These are phyloP conservation scores for Scaptomyza flava DNA, from an alignment of 2,888 invertebrate genomes.

Conservation along the genomic window DNA sequence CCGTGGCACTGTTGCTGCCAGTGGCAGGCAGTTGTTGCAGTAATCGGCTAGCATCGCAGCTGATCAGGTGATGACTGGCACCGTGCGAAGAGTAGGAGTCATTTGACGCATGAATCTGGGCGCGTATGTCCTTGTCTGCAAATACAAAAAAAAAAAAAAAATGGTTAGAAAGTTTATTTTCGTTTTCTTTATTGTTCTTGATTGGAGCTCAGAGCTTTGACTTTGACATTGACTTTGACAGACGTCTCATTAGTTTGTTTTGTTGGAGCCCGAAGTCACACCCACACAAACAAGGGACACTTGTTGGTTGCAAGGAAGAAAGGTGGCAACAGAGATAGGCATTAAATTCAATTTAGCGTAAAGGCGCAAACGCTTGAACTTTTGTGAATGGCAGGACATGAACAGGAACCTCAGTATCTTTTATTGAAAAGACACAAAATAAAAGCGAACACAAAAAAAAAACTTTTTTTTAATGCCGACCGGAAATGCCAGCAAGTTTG, in stretches of 20 bases:
- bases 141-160: constrained; percentile 10
- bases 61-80: constrained; percentile 66
- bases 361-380: constrained; percentile 71
- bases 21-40: constrained; percentile 49
- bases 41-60: constrained; percentile 69
- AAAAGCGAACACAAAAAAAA: constrained; percentile 27
- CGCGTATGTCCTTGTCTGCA: constrained; percentile 84
- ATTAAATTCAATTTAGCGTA: constrained; percentile 78
- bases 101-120: constrained; percentile 76
- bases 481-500: constrained; percentile 68
- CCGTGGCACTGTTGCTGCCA: not conserved
- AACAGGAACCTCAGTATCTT: constrained; percentile 38
- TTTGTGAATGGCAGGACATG: constrained; percentile 48
- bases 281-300: constrained; percentile 29
- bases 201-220: constrained; percentile 31
- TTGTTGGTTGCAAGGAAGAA: constrained; percentile 31
- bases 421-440: constrained; percentile 49
- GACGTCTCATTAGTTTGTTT: constrained; percentile 64
- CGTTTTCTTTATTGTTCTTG: constrained; percentile 10
- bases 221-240: constrained; percentile 61
- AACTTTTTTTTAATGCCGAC: constrained; percentile 56
- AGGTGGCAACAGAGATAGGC: constrained; percentile 16
- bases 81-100: constrained; percentile 70
- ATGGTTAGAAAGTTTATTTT: constrained; percentile 8
- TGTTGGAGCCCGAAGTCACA: constrained; percentile 9